Evolutionary conservation across 1,140 invertebrate species (phyloP), one percentile per base, ranked within the genome.

Genomic region (Frieseomelitta varia): DNA sequence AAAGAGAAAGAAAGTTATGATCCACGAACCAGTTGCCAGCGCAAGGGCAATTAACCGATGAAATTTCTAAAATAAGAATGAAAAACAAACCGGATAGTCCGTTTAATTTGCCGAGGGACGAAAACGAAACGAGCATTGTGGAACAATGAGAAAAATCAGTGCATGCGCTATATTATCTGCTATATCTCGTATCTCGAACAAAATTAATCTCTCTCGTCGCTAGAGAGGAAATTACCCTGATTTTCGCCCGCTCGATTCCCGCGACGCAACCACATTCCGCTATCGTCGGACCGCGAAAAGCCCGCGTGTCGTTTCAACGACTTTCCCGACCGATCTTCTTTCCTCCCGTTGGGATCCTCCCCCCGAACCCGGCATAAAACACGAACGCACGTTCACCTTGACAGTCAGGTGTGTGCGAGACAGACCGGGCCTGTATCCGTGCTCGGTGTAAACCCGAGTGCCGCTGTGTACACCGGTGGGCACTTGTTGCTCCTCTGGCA

Each of bases 401-500:
- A 14, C 11, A 11, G 19, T 1, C 77, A 84, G 82, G 68, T 72
- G 77, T 73, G 77, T 56, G 56, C 21, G 68, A n/a, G 24, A 10
- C 3, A n/a, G 24, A 10, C 3, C 55, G 56, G 27, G 17, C n/a
- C 78, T 78, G 74, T 79, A 68, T 82, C 67, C 53, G 79, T 77
- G 84, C 61, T 47, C 39, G 86, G 39, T 87, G 87, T 85, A 88
- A 85, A 87, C 58, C 39, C 86, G 69, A 88, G 79, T 85, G 87
- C 83, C 79, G 84, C 65, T 58, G 82, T 73, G 77, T 76, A 84
- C 83, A 87, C 82, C 76, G 72, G 84, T 84, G 88, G 87, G 87
- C 92, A 93, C 92, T 93, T 93, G 92, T 93, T 93, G 92, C 91
- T 92, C 86, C 76, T 86, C 86, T 87, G 88, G 91, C 89, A 87